A percentile compares a stretch with the other conserved stretches of the same genome.
Evolutionary conservation across 2,888 invertebrate genomes (phyloP).

Genomic region (Chalcosyrphus nemorum): DNA sequence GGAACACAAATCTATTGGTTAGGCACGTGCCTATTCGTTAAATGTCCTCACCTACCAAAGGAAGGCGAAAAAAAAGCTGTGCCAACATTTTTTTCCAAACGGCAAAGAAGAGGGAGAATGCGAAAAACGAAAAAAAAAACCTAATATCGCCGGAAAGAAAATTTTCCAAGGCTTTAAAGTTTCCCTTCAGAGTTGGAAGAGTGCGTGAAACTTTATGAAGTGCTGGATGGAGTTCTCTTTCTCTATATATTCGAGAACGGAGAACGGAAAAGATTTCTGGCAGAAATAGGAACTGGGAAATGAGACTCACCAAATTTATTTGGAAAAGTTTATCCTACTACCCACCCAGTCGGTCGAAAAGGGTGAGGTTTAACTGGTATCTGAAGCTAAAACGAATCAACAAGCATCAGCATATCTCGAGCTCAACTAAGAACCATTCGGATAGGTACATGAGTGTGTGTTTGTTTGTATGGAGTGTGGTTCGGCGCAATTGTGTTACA

Average conservation of each 20-base stretch:
- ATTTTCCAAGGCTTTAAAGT: conserved; percentile 52
- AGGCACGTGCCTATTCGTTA: conserved; percentile 51
- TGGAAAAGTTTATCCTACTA: conserved; percentile 34
- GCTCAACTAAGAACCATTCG: conserved; percentile 4
- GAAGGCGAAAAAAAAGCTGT: neutral
- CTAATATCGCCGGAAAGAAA: conserved; percentile 31
- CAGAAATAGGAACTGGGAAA: conserved; percentile 48
- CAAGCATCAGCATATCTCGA: conserved; percentile 41
- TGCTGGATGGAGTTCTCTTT: conserved; percentile 35
- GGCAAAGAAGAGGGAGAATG: neutral
- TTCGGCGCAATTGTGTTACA: conserved; percentile 40
- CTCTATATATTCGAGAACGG: conserved; percentile 2
- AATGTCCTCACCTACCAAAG: conserved; percentile 35
- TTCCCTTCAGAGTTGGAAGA: neutral
- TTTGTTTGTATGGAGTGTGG: conserved; percentile 1
- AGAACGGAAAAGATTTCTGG: conserved; percentile 24
- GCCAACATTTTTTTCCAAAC: conserved; percentile 26
- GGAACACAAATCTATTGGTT: conserved; percentile 44
- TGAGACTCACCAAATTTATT: conserved; percentile 60
- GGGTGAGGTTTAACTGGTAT: neutral
- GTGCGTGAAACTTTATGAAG: conserved; percentile 64
- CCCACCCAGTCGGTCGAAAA: neutral
- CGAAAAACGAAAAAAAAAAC: neutral
- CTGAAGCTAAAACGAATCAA: conserved; percentile 19
- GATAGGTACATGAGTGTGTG: neutral